Conservation (phyloP, 2,888 invertebrate genomes). For the Oscheius onirici region DNA sequence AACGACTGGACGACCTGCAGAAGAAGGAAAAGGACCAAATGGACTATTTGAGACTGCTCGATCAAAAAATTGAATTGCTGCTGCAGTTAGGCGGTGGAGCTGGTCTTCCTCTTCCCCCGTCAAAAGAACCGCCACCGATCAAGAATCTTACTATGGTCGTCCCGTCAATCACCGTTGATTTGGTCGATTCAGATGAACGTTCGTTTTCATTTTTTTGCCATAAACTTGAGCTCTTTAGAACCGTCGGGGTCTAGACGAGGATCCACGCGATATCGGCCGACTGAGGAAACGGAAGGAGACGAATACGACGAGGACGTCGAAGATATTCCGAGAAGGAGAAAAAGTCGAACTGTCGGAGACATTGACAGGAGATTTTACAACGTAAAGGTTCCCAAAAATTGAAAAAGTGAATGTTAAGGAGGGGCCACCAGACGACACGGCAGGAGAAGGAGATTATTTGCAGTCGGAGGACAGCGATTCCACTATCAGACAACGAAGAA, state of each 20-base stretch:
- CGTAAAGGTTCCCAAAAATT: background rate
- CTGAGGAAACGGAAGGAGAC: slow-evolving; percentile 2
- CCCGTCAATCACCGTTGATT: slow-evolving; percentile 21
- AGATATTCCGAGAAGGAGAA: background rate
- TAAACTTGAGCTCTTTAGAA: too few relatives aligned
- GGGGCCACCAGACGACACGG: slow-evolving; percentile 1
- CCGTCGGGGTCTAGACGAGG: background rate
- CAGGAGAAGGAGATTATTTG: too few relatives aligned
- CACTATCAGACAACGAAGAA: too few relatives aligned
- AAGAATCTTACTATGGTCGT: background rate
- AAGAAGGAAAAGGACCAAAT: slow-evolving; percentile 54
- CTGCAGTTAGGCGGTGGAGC: slow-evolving; percentile 26
- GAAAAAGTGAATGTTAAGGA: background rate
- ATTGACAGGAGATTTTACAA: slow-evolving; percentile 11
- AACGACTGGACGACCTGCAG: slow-evolving; percentile 56
- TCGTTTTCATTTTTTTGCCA: too few relatives aligned
- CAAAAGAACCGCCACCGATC: background rate
- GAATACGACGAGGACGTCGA: background rate
- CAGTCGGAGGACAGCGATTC: too few relatives aligned
- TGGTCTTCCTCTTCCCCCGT: slow-evolving; percentile 1
- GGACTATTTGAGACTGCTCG: slow-evolving; percentile 54
- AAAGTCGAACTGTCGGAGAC: background rate
- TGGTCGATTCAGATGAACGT: slow-evolving; percentile 15
- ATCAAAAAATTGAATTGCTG: slow-evolving; percentile 35
- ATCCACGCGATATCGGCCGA: background rate